Base-by-base conservation (phyloP, 2,888 invertebrate species). In the Zele albiditarsus region DNA sequence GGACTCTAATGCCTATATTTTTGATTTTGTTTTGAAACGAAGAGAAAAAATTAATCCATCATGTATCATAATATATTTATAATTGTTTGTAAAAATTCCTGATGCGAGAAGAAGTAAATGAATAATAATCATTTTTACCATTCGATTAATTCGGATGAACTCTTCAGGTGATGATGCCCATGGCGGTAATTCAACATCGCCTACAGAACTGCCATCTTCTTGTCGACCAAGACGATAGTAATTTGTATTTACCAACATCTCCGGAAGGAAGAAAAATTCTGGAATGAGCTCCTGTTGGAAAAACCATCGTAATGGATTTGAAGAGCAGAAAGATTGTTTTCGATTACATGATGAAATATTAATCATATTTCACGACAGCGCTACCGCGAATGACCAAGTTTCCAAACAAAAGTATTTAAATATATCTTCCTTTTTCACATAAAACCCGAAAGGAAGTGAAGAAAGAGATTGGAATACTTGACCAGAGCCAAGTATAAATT, bases 151-250 rank as follows among this genome's bases (percentile, higher is more conserved):
- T 79, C 98, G 91, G 76, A 99, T 96, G 89, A 99, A 99, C 91
- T 99, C 98, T 90, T 99, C 98, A 0, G 99, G 97, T 0, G 96
- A 95, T 67, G 95, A 95, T 1, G 99, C 98, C 99, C 99, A 99
- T 0, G 97, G 96, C 0, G 99, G 99, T 73, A 99, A 91, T 82
- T 96, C 94, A 6, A 99, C 97, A 89, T 98, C 96, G 5, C 94
- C 94, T 14, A 95, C 94, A 31, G 91, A 89, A 53, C 90, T 90
- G 0, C 93, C 96, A 71, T 97, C 97, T 85, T 98, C 98, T 69
- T 96, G 95, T 78, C 94, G 92, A 33, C 98, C 98, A 78, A 99
- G 91, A 76, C 96, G 93, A 91, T 96, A 98, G 57, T 92, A 90
- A 89, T 95, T 95, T 69, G 92, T 91, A 89, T 99, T 99, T 77